phyloP scores from a whole-genome alignment of 2,888 invertebrate species.

The Gonocerus acuteangulatus region DNA sequence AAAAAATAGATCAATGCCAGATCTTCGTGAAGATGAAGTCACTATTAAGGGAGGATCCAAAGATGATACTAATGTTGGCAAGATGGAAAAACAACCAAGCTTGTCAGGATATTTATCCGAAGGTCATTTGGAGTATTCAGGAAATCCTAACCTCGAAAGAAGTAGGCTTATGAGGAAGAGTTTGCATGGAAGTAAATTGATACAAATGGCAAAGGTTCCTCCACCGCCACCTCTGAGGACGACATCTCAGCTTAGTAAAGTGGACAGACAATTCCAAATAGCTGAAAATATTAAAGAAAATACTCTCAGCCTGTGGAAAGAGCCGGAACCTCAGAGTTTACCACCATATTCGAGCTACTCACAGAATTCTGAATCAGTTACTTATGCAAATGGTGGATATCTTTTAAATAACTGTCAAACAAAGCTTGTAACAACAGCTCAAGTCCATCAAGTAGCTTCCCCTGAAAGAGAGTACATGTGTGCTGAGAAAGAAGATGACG shows the following conservation, averaged over 20 bases:
- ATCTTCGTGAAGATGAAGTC: conserved; percentile 68
- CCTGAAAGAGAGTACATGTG: conserved; percentile 36
- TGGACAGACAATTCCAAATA: conserved; percentile 42
- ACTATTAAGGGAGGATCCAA: conserved; percentile 39
- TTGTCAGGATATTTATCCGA: conserved; percentile 78
- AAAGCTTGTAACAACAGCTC: conserved; percentile 73
- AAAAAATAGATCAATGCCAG: conserved; percentile 87
- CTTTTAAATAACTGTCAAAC: conserved; percentile 42
- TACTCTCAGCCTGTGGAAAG: conserved; percentile 35
- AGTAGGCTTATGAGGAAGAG: conserved; percentile 84
- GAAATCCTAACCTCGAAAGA: conserved; percentile 73
- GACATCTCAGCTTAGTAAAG: conserved; percentile 72
- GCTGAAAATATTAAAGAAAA: conserved; percentile 34
- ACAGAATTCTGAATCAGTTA: conserved; percentile 45
- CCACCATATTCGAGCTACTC: conserved; percentile 53
- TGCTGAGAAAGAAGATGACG: conserved; percentile 39
- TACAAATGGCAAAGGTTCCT: conserved; percentile 75
- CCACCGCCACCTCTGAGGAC: conserved; percentile 78
- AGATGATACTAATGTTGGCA: conserved; percentile 45
- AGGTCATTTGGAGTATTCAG: conserved; percentile 72
- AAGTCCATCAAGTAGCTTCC: conserved; percentile 62
- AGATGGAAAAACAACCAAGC: conserved; percentile 51
- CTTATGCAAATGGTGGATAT: conserved; percentile 48
- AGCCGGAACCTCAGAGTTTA: conserved; percentile 53
- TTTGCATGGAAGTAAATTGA: conserved; percentile 75